A percentile compares a stretch with the other conserved stretches of the same genome.
Evolutionary conservation across 2,888 invertebrate genomes (phyloP).

Genomic region (Pilophorus perplexus): DNA sequence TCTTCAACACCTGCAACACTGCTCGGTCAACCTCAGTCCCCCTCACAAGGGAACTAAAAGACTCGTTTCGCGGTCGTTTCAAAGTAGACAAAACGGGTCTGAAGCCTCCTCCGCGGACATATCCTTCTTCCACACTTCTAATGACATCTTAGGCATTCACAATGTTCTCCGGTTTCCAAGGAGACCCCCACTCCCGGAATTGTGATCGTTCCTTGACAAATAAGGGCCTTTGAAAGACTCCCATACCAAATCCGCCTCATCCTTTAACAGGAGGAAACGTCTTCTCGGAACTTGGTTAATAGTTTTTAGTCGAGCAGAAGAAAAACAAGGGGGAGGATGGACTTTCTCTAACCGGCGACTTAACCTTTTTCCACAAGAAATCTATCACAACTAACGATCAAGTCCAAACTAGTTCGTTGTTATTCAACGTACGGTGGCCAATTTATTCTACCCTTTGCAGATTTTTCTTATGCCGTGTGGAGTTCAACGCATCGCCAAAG

Average conservation of each 20-base stretch:
- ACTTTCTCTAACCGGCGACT: constrained; percentile 19
- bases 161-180: neutral
- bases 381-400: constrained; percentile 29
- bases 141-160: constrained; percentile 28
- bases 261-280: constrained; percentile 13
- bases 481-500: too few species aligned
- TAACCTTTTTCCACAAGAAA: constrained; percentile 14
- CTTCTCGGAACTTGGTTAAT: constrained; percentile 33
- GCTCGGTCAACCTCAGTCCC: too few species aligned
- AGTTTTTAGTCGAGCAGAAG: constrained; percentile 3
- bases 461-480: too few species aligned
- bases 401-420: constrained; percentile 13
- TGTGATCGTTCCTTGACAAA: constrained; percentile 33
- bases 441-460: constrained; percentile 19
- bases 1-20: too few species aligned
- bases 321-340: constrained; percentile 27
- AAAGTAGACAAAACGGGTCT: too few species aligned
- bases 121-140: too few species aligned
- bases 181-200: constrained; percentile 16
- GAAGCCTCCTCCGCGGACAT: too few species aligned
- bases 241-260: constrained; percentile 20
- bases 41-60: too few species aligned
- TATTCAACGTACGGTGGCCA: constrained; percentile 12
- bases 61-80: too few species aligned
- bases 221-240: constrained; percentile 23